A percentile compares a stretch with the other conserved stretches of the same genome.
Conservation (phyloP, 2,113 vertebrate species). For the Vombatus ursinus region DNA sequence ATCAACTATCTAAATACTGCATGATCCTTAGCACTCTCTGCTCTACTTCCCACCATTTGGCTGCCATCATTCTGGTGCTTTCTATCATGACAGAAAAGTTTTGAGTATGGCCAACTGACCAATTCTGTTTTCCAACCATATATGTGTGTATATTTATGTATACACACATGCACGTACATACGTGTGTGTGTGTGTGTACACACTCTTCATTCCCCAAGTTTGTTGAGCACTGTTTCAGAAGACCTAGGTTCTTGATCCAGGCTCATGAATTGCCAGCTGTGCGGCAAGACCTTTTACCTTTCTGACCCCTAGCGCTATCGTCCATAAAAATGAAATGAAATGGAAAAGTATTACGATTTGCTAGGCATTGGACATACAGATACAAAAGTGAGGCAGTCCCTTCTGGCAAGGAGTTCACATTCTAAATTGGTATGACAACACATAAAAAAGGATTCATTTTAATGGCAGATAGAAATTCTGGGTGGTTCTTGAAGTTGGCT, state of each 20-base stretch:
- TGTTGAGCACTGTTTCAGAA: neutral
- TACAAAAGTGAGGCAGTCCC: neutral
- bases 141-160: neutral
- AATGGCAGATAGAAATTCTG: neutral
- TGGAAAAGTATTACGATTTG: neutral
- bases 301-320: neutral
- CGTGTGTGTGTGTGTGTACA: neutral
- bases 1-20: neutral
- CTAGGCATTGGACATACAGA: neutral
- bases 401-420: neutral
- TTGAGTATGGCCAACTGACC: neutral
- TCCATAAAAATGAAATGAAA: neutral
- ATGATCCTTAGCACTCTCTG: neutral
- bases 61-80: neutral
- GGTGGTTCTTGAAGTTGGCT: neutral
- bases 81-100: neutral
- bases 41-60: neutral
- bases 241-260: neutral
- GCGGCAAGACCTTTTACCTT: neutral
- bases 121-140: neutral
- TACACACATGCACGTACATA: neutral
- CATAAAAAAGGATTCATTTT: neutral
- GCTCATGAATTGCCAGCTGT: neutral
- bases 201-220: neutral
- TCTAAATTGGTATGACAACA: neutral